These are phyloP conservation scores for silkworm (Bombyx mori) DNA, from an alignment of 1,140 invertebrate genomes.

Conservation along the genomic window DNA sequence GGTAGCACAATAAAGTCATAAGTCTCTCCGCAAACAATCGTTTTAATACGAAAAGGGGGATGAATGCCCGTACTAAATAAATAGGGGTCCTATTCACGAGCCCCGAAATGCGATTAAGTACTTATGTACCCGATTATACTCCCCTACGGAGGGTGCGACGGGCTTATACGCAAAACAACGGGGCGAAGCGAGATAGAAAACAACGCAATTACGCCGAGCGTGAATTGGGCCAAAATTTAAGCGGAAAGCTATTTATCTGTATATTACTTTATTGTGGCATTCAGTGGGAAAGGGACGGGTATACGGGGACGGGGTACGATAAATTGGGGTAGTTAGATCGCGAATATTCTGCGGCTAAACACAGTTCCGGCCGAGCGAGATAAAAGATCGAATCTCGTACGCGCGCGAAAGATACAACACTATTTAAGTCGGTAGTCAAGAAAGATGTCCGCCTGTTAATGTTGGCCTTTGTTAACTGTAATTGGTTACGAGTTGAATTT, in stretches of 20 bases:
- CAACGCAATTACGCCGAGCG: constrained; percentile 56
- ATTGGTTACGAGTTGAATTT: constrained; percentile 35
- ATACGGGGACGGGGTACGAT: constrained; percentile 40
- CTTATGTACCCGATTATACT: constrained; percentile 62
- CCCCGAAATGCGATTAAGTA: constrained; percentile 64
- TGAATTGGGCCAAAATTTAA: constrained; percentile 66
- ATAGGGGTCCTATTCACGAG: constrained; percentile 49
- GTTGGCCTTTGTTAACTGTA: constrained; percentile 35
- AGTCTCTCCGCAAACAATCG: constrained; percentile 58
- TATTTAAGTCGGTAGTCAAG: constrained; percentile 21
- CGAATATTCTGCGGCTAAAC: constrained; percentile 2
- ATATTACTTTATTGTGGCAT: constrained; percentile 69
- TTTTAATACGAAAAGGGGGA: constrained; percentile 48
- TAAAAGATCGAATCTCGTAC: not conserved
- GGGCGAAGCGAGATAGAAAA: too few relatives aligned
- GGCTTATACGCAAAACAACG: too few relatives aligned
- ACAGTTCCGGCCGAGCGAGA: too few relatives aligned
- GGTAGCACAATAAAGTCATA: constrained; percentile 41
- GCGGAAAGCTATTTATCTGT: constrained; percentile 65
- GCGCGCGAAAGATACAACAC: constrained; percentile 16
- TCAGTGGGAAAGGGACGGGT: constrained; percentile 41
- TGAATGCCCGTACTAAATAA: constrained; percentile 50
- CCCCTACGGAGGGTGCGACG: constrained; percentile 22
- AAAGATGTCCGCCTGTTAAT: constrained; percentile 37
- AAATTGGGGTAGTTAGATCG: constrained; percentile 56